Percentiles rank a stretch among this genome's conserved stretches.
These are phyloP conservation scores for Wiebesia pumilae DNA, from an alignment of 1,140 invertebrate species.

Conservation along the genomic window DNA sequence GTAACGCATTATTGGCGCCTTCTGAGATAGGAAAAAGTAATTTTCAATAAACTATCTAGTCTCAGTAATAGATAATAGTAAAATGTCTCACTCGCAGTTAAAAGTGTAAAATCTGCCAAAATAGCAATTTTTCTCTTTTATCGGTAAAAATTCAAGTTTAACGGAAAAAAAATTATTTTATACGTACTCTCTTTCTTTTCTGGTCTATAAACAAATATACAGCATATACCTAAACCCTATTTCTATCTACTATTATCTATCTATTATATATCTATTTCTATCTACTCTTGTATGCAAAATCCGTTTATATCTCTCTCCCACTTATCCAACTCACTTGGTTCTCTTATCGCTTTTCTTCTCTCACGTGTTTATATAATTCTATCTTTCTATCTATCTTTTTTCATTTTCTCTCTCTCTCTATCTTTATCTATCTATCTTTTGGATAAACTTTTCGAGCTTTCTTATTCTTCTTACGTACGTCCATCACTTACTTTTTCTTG, in stretches of 20 bases:
- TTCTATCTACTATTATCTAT: too few species aligned
- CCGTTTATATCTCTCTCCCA: neutral
- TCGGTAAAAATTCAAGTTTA: neutral
- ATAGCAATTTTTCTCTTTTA: neutral
- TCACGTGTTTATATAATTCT: neutral
- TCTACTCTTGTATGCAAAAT: neutral
- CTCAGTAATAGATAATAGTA: neutral
- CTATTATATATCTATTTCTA: neutral
- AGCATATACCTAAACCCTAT: too few species aligned
- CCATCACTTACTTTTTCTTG: slow-evolving; percentile 1
- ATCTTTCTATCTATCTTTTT: too few species aligned
- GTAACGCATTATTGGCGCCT: neutral
- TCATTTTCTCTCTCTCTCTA: neutral
- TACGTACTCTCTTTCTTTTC: neutral
- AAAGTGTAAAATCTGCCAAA: neutral
- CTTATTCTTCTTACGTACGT: neutral
- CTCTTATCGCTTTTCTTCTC: neutral
- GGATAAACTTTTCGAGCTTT: neutral
- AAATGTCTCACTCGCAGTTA: neutral
- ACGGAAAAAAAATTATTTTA: neutral
- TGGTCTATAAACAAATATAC: neutral
- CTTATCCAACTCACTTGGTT: neutral
- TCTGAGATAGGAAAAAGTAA: neutral
- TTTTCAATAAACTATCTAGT: neutral
- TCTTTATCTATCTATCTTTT: neutral